Base-by-base conservation (phyloP, 2,888 invertebrate genomes). In the Amaurobius ferox region DNA sequence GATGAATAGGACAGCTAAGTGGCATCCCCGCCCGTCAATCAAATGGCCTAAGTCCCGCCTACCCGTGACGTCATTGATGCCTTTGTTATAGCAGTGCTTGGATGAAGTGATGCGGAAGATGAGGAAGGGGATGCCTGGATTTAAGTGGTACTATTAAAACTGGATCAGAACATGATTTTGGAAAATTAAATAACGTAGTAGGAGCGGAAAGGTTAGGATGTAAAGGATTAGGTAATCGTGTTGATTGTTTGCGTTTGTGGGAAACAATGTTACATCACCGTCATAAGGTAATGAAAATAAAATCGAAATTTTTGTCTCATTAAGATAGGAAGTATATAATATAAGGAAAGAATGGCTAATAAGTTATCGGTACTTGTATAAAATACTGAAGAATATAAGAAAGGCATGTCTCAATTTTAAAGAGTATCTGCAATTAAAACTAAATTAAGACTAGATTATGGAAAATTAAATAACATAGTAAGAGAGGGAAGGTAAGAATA, bases 1-100 rank as follows among this genome's bases (percentile, higher is more conserved):
- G 87, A 87, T 81, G 87, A 87, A 87, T 87, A 72, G 80, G 87
- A 87, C 87, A 87, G 78, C 66, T 87, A 87, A 81, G 71, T 81
- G 64, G 78, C 87, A 79, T 67, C 80, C 72, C 79, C 79, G 72
- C 78, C 86, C 70, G 79, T 86, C 76, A 74, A 81, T 81, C 74
- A 81, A 61, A 9, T n/a, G 23, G 16, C 19, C 23, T 19, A 26
- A 48, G 66, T 32, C 62, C 40, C 79, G 48, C 73, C 80, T 28
- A 23, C 76, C 11, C 30, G 44, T 86, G 78, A 86, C 85, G 85
- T 86, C 85, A 86, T 32, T 29, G 39, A n/a, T 55, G 55, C 55
- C 55, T 55, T 55, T 55, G 55, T 55, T 55, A 55, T 55, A 55
- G 11, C 55, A 23, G 23, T 55, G 55, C 55, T 55, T 55, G 55